A percentile compares a stretch with the other conserved stretches of the same genome.
Evolutionary conservation across 1,140 invertebrate genomes (phyloP).

Genomic region (Palaemon carinicauda): DNA sequence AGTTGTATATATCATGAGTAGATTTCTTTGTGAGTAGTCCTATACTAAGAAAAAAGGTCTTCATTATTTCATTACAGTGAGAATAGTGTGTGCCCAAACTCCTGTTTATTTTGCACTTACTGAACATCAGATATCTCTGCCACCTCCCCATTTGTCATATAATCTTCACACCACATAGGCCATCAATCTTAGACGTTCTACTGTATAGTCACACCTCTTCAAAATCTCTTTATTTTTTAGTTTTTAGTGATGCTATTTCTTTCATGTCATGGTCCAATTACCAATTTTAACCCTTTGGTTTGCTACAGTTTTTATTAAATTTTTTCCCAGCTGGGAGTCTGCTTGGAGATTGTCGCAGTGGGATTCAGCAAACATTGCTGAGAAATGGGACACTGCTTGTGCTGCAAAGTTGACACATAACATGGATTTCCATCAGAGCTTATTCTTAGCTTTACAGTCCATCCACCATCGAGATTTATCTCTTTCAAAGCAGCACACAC

Average conservation of each 20-base stretch:
- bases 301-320: not conserved
- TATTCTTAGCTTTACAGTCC: slow-evolving; percentile 13
- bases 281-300: not conserved
- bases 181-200: too few species aligned
- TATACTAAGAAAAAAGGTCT: not conserved
- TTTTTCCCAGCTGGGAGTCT: not conserved
- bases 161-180: too few species aligned
- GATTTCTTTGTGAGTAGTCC: too few species aligned
- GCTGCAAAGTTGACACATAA: not conserved
- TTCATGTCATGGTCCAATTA: too few species aligned
- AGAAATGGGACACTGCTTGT: not conserved
- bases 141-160: too few species aligned
- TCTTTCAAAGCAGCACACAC: not conserved
- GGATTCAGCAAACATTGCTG: not conserved
- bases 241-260: too few species aligned
- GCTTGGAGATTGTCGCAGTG: slow-evolving; percentile 38
- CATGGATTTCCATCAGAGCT: not conserved
- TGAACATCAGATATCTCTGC: too few species aligned
- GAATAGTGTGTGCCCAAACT: too few species aligned
- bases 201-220: too few species aligned
- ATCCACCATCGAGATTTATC: slow-evolving; percentile 2
- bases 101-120: too few species aligned
- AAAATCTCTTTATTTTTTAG: too few species aligned
- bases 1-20: too few species aligned
- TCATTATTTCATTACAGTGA: not conserved